Evolutionary conservation across 2,888 invertebrate species (phyloP).

Genomic region (Drepanosiphum platanoidis): DNA sequence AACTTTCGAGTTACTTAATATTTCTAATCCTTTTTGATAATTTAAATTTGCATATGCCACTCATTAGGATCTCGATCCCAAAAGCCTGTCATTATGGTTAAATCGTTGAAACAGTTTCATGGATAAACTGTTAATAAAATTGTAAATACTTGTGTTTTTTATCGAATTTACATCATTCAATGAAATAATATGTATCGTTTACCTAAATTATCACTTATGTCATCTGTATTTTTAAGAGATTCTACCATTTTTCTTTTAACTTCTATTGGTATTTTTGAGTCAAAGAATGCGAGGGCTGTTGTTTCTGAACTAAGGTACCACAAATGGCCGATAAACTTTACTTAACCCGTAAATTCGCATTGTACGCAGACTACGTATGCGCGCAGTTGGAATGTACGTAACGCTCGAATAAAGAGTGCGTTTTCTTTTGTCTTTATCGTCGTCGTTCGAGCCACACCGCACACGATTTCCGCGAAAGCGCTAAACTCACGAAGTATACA

Average conservation of each 20-base stretch:
- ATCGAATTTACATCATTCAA: background rate
- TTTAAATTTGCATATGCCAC: background rate
- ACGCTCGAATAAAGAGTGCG: background rate
- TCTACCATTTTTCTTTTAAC: constrained; percentile 1
- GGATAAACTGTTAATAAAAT: background rate
- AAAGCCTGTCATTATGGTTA: background rate
- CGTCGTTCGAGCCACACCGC: background rate
- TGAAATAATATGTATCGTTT: background rate
- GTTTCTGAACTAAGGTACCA: background rate
- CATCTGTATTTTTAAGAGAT: background rate
- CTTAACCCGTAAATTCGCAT: too few relatives aligned
- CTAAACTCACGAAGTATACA: background rate
- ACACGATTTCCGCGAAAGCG: background rate
- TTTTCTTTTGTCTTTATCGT: background rate
- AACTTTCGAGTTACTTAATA: background rate
- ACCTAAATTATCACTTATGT: background rate
- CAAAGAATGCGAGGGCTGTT: constrained; percentile 2
- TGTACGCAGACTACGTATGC: too few relatives aligned
- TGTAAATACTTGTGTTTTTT: background rate
- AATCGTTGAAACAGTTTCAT: background rate
- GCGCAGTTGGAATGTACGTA: background rate
- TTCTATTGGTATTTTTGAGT: background rate
- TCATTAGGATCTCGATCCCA: background rate
- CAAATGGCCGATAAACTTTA: constrained; percentile 5
- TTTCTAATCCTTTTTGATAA: background rate